These are phyloP conservation scores for Drosophila mettleri DNA, from an alignment of 2,888 invertebrate species.

Conservation along the genomic window DNA sequence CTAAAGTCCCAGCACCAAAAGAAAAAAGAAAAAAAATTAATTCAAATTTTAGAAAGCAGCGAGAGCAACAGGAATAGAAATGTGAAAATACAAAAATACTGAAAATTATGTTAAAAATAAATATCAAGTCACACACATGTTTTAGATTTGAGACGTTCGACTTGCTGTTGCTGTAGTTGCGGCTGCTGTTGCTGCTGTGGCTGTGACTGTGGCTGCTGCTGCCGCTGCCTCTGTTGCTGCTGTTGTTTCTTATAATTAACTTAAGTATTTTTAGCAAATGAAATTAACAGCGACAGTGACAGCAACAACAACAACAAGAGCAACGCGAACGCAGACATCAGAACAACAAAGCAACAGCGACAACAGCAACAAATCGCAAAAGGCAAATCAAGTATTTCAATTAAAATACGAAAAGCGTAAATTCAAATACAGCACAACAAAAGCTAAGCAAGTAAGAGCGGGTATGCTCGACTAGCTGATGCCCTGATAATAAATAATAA, in stretches of 20 bases:
- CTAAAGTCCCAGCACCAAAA: too few relatives aligned
- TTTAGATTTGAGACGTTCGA: constrained; percentile 68
- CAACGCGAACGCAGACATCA: constrained; percentile 9
- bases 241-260: constrained; percentile 74
- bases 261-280: constrained; percentile 74
- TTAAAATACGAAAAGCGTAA: constrained; percentile 60
- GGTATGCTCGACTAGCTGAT: not conserved
- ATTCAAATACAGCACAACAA: constrained; percentile 37
- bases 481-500: too few relatives aligned
- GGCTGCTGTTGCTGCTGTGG: constrained; percentile 32
- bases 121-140: constrained; percentile 77
- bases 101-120: constrained; percentile 69
- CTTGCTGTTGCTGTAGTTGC: constrained; percentile 40
- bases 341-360: constrained; percentile 13
- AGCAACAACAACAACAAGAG: constrained; percentile 23
- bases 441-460: constrained; percentile 5
- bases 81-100: constrained; percentile 32
- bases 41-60: constrained; percentile 1
- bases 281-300: constrained; percentile 44
- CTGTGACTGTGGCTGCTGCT: too few relatives aligned
- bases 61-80: constrained; percentile 9
- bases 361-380: constrained; percentile 22
- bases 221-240: constrained; percentile 21
- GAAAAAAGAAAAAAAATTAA: too few relatives aligned
- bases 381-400: constrained; percentile 65